A percentile compares a stretch with the other conserved stretches of the same genome.
These are phyloP conservation scores for Rhabditoides inermis DNA, from an alignment of 2,888 invertebrate species.

Conservation along the genomic window DNA sequence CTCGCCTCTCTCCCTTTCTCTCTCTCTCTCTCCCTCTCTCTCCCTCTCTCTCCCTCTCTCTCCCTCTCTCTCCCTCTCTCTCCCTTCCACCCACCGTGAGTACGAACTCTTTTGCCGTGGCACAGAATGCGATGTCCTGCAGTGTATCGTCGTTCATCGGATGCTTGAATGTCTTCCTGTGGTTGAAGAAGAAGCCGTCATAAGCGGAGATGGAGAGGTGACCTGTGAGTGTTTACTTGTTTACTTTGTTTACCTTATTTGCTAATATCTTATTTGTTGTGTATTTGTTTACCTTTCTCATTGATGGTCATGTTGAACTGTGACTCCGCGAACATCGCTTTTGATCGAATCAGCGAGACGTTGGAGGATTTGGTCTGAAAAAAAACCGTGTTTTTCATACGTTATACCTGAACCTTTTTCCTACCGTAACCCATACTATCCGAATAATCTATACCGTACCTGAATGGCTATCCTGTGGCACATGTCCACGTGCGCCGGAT, in stretches of 20 bases:
- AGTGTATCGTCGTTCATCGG: constrained; percentile 36
- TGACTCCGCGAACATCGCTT: constrained; percentile 44
- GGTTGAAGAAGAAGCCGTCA: constrained; percentile 45
- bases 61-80: not conserved
- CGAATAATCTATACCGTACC: not conserved
- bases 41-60: too few species aligned
- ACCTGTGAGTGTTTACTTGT: constrained; percentile 15
- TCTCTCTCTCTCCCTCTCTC: too few species aligned
- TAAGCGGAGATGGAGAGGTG: constrained; percentile 34
- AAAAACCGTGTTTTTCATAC: too few species aligned
- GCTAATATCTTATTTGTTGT: not conserved
- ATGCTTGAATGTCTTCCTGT: constrained; percentile 24
- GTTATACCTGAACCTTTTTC: too few species aligned
- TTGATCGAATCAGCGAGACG: constrained; percentile 33
- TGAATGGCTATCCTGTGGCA: constrained; percentile 45
- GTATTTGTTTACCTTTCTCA: constrained; percentile 17
- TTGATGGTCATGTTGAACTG: constrained; percentile 44
- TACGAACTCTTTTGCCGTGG: constrained; percentile 33
- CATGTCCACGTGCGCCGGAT: constrained; percentile 43
- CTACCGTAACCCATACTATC: too few species aligned
- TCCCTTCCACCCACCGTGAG: constrained; percentile 19
- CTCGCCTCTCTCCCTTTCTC: too few species aligned
- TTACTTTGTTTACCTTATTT: not conserved
- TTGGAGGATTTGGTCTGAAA: constrained; percentile 24
- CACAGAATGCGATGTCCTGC: constrained; percentile 48